phyloP scores from a whole-genome alignment of 2,888 invertebrate genomes.

The Sepiola atlantica region DNA sequence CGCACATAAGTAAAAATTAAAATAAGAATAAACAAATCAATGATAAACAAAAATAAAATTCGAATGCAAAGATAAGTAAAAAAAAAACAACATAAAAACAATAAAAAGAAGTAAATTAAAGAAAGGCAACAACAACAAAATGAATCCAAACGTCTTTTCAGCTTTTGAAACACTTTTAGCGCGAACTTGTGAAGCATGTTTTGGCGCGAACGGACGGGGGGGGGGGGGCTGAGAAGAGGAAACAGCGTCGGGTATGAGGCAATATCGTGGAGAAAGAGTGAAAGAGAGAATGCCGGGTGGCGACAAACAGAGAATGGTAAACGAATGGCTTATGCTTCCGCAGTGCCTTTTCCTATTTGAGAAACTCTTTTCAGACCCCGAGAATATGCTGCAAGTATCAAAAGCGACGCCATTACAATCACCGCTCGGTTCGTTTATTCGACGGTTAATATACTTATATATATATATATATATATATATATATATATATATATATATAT shows the following conservation, averaged over 20 bases:
- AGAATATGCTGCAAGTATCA: background rate
- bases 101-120: background rate
- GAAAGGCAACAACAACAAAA: background rate
- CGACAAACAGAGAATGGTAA: background rate
- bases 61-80: no score
- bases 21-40: no score
- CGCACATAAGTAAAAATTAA: no score
- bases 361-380: background rate
- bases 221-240: background rate
- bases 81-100: background rate
- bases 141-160: background rate
- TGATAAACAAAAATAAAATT: no score
- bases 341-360: background rate
- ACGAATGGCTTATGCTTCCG: background rate
- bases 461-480: background rate
- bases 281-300: background rate
- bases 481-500: background rate
- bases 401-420: conserved; percentile 21
- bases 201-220: background rate
- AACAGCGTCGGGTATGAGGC: background rate
- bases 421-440: background rate
- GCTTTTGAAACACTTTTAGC: background rate
- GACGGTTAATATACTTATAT: background rate
- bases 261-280: background rate
- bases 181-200: background rate